Percentiles rank a stretch among this genome's conserved stretches.
Evolutionary conservation across 92 coral and sea anemone genomes (phyloP).

Genomic region (Phymanthus crucifer): DNA sequence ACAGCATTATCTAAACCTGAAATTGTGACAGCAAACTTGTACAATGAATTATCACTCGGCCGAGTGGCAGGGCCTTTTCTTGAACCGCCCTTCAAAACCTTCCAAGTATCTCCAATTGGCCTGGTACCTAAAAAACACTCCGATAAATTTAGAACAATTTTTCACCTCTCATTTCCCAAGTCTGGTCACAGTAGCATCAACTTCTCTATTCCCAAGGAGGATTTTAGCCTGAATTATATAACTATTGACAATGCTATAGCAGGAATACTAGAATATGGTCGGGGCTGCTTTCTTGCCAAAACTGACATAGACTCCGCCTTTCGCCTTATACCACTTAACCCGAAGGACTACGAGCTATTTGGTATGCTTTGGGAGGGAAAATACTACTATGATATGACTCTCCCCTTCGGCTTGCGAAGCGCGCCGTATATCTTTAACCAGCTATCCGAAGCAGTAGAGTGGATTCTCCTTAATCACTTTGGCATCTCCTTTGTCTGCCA

Average conservation of each 20-base stretch:
- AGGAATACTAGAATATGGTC: slow-evolving; percentile 36
- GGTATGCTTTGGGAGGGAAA: slow-evolving; percentile 56
- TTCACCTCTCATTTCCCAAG: slow-evolving; percentile 61
- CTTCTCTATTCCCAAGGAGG: slow-evolving; percentile 50
- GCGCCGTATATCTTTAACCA: slow-evolving; percentile 55
- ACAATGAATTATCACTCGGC: slow-evolving; percentile 49
- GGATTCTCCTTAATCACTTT: slow-evolving; percentile 48
- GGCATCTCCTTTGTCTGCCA: slow-evolving; percentile 53
- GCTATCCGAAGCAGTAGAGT: slow-evolving; percentile 62
- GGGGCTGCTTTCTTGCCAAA: slow-evolving; percentile 56
- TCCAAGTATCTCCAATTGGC: slow-evolving; percentile 64
- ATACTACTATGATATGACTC: slow-evolving; percentile 41
- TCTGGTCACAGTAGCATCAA: slow-evolving; percentile 57
- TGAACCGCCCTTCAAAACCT: slow-evolving; percentile 54
- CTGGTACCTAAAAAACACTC: slow-evolving; percentile 73
- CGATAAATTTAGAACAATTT: slow-evolving; percentile 51
- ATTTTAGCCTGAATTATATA: slow-evolving; percentile 57
- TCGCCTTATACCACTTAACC: slow-evolving; percentile 46
- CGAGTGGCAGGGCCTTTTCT: slow-evolving; percentile 65
- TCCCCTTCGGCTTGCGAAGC: slow-evolving; percentile 57
- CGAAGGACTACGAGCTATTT: slow-evolving; percentile 49
- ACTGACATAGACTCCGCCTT: slow-evolving; percentile 62
- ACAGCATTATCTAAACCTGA: slow-evolving; percentile 43
- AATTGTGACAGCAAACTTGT: slow-evolving; percentile 33
- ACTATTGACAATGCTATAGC: slow-evolving; percentile 59